Evolutionary conservation across 2,888 invertebrate species (phyloP).

Genomic region (Nephrotoma appendiculata): DNA sequence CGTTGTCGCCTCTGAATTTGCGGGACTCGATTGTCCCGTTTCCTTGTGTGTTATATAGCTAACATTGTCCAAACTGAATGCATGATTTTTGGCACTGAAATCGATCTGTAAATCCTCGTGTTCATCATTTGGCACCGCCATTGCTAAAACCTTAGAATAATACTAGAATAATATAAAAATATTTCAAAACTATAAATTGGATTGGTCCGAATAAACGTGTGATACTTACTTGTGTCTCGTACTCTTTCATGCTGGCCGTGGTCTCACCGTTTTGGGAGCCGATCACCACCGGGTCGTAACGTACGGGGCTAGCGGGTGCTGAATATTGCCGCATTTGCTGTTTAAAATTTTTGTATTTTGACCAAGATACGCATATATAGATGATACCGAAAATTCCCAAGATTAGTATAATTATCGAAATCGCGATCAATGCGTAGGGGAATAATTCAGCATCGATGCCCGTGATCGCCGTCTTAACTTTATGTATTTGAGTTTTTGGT

Average conservation of each 20-base stretch:
- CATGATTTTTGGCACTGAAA: slow-evolving; percentile 75
- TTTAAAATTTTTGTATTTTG: slow-evolving; percentile 78
- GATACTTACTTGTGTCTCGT: slow-evolving; percentile 64
- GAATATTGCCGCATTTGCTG: slow-evolving; percentile 66
- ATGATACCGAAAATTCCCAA: slow-evolving; percentile 78
- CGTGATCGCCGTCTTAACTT: slow-evolving; percentile 37
- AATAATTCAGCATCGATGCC: slow-evolving; percentile 52
- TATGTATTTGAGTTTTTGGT: slow-evolving; percentile 27
- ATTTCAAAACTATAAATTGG: not conserved
- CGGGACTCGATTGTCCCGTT: slow-evolving; percentile 61
- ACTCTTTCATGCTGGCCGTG: slow-evolving; percentile 64
- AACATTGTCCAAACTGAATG: slow-evolving; percentile 76
- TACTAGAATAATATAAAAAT: slow-evolving; percentile 26
- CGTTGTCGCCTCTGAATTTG: slow-evolving; percentile 69
- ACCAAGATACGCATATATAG: slow-evolving; percentile 89
- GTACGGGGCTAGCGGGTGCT: slow-evolving; percentile 41
- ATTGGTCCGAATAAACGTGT: not conserved
- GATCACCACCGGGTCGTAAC: slow-evolving; percentile 53
- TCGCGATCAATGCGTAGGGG: slow-evolving; percentile 75
- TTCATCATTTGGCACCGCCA: slow-evolving; percentile 80
- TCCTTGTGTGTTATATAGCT: slow-evolving; percentile 78
- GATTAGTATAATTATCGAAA: slow-evolving; percentile 79
- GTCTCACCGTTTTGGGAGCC: slow-evolving; percentile 31
- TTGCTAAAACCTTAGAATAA: slow-evolving; percentile 45
- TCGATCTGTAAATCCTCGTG: slow-evolving; percentile 71